Evolutionary conservation across 2,113 vertebrate species (phyloP), one percentile per base, ranked within the genome.

Genomic region (Spea bombifrons): DNA sequence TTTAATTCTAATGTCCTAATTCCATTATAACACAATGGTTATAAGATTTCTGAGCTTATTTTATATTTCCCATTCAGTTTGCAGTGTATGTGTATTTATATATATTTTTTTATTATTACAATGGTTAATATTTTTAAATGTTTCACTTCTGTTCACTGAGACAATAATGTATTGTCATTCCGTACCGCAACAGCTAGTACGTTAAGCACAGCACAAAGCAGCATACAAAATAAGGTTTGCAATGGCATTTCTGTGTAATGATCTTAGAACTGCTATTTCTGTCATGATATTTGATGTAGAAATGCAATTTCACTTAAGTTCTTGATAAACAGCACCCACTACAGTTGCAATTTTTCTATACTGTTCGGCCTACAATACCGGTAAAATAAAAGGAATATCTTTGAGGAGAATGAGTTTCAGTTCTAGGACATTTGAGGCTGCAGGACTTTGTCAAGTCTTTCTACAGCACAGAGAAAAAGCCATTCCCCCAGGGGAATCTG

Each of bases 401-500:
- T 76, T 17, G 63, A 63, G 63, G 46, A 57, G 15, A 71, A 69
- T 59, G 17, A 53, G 9, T 69, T 73, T 69, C 30, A 69, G 47
- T 47, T 50, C 16, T 17, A 49, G 50, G 16, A 70, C 66, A 49
- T 61, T 61, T 50, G 66, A 45, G 63, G 55, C 66, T 48, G 49
- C 5, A 30, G 52, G 53, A 44, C 15, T 67, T 16, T 80, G 71
- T 80, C 77, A 80, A 80, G 45, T 16, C 65, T 74, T 67, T 74
- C 64, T 74, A 55, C 50, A 61, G 71, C 71, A 74, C 10, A 61
- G 53, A 80, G 71, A 80, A 80, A 80, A 74, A 80, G 78, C 50
- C 64, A 74, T 74, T 7, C 48, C 17, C 71, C 71, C 71, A 45
- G 65, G 78, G 78, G 71, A 80, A 50, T 55, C 10, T 44, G 10